Percentiles rank a stretch among this genome's conserved stretches.
phyloP scores from a whole-genome alignment of 2,797 vertebrate genomes.

The Girardinus metallicus region DNA sequence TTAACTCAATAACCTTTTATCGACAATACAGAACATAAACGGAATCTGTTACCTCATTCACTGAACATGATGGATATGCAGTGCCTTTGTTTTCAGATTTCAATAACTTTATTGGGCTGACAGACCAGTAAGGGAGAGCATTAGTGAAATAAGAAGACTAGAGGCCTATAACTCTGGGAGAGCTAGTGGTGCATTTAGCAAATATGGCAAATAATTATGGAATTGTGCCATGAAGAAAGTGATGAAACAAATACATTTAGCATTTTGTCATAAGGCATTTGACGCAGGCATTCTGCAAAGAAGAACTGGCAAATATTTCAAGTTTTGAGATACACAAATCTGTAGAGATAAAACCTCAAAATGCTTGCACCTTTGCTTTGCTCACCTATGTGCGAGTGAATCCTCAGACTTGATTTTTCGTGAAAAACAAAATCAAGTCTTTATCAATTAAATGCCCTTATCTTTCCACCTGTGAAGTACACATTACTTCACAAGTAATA shows the following conservation, averaged over 20 bases:
- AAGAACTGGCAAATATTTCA: too few species aligned
- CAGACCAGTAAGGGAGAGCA: background rate
- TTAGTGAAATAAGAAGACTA: background rate
- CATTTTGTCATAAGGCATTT: background rate
- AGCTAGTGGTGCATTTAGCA: background rate
- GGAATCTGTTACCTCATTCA: background rate
- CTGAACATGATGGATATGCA: slow-evolving; percentile 6
- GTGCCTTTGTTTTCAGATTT: background rate
- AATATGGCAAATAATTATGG: background rate
- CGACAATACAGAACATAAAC: slow-evolving; percentile 14
- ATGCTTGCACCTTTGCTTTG: background rate
- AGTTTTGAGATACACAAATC: background rate
- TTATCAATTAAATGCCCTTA: background rate
- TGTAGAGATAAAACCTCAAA: background rate
- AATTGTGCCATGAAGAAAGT: background rate
- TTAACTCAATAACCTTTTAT: slow-evolving; percentile 3
- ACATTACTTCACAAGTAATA: too few species aligned
- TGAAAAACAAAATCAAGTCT: too few species aligned
- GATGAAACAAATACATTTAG: background rate
- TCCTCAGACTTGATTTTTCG: background rate
- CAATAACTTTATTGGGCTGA: background rate
- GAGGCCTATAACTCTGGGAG: background rate
- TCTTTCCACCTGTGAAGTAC: background rate
- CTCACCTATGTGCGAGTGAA: background rate
- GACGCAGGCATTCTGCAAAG: background rate